A percentile compares a stretch with the other conserved stretches of the same genome.
Evolutionary conservation across 2,888 invertebrate species (phyloP).

Genomic region (Eucera pruinosa): DNA sequence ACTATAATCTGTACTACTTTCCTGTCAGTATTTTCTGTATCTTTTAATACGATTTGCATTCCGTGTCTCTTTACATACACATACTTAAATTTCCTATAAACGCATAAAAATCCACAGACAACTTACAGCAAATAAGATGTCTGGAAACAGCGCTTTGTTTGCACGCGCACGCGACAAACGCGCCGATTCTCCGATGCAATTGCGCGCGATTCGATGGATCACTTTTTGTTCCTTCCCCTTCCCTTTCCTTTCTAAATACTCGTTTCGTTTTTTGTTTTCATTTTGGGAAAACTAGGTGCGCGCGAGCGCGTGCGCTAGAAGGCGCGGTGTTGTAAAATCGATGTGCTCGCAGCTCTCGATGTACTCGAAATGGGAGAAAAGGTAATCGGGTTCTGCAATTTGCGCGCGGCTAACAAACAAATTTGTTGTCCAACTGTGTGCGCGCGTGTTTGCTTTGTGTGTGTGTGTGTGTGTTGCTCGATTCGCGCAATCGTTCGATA

Average conservation of each 20-base stretch:
- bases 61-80: no score
- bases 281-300: not conserved
- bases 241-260: no score
- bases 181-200: no score
- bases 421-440: not conserved
- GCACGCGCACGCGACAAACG: slow-evolving; percentile 15
- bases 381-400: not conserved
- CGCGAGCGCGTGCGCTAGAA: not conserved
- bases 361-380: not conserved
- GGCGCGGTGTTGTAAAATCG: slow-evolving; percentile 12
- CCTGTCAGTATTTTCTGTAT: no score
- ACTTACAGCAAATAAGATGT: no score
- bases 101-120: no score
- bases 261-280: not conserved
- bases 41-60: no score
- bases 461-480: not conserved
- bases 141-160: no score
- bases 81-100: no score
- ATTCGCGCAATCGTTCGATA: not conserved
- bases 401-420: not conserved
- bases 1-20: no score
- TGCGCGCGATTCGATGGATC: slow-evolving; percentile 34
- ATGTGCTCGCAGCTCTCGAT: not conserved
- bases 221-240: slow-evolving; percentile 13
- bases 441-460: no score